A percentile compares a stretch with the other conserved stretches of the same genome.
Conservation (phyloP, 2,797 vertebrate species). For the Oreortyx pictus region DNA sequence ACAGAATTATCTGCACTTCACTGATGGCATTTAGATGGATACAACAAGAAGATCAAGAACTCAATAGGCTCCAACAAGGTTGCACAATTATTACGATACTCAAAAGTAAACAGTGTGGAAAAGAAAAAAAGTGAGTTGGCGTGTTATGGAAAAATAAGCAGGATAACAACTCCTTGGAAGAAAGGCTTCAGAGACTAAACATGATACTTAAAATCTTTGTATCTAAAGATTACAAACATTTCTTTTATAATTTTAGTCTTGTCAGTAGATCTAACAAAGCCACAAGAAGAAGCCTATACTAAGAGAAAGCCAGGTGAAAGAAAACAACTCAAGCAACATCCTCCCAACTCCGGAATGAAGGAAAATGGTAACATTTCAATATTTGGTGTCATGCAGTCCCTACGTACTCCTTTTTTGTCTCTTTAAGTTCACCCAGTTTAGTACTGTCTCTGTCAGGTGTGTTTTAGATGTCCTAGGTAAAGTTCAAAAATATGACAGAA, state of each 20-base stretch:
- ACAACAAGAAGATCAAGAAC: not conserved
- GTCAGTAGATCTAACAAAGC: not conserved
- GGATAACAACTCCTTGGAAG: not conserved
- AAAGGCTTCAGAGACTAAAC: not conserved
- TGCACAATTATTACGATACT: not conserved
- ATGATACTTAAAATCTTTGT: not conserved
- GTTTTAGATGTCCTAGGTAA: not conserved
- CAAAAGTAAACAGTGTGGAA: not conserved
- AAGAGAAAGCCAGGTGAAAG: not conserved
- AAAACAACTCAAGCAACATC: not conserved
- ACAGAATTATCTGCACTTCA: not conserved
- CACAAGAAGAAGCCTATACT: not conserved
- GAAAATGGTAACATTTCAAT: not conserved
- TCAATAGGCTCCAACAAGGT: not conserved
- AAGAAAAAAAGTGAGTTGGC: not conserved
- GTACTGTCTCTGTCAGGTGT: not conserved
- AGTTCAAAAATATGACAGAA: not conserved
- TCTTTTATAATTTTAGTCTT: slow-evolving; percentile 20
- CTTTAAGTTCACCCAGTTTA: not conserved
- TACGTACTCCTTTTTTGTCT: not conserved
- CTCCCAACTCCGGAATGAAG: not conserved
- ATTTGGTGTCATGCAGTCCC: not conserved
- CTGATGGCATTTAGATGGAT: not conserved
- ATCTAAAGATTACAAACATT: slow-evolving; percentile 8
- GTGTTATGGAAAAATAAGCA: not conserved